Conservation (phyloP, 2,797 vertebrate genomes). For the Lagothrix lagotricha region DNA sequence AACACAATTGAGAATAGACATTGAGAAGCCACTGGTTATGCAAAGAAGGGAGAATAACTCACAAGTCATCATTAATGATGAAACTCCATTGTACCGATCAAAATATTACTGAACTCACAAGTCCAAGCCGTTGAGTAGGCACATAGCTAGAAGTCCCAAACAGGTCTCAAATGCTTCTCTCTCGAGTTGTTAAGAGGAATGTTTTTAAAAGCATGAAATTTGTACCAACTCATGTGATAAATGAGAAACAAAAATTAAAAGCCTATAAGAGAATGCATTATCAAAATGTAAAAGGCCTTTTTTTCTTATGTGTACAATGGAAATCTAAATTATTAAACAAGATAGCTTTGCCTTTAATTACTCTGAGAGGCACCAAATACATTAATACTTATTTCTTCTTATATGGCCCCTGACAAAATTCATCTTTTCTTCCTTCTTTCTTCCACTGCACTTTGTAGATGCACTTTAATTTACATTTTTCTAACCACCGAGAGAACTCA, state of each 20-base stretch:
- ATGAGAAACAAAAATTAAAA: not conserved
- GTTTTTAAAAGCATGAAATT: not conserved
- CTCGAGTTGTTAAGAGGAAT: not conserved
- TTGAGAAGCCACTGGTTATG: not conserved
- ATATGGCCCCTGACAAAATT: not conserved
- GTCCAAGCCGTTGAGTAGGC: not conserved
- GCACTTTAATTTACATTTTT: not conserved
- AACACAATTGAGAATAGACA: constrained; percentile 26
- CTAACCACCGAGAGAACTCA: not conserved
- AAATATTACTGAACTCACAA: not conserved
- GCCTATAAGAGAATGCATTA: not conserved
- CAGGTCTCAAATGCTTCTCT: not conserved
- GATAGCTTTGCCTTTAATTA: not conserved
- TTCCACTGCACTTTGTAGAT: not conserved
- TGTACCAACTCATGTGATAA: not conserved
- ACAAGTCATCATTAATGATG: constrained; percentile 16
- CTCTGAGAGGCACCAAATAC: not conserved
- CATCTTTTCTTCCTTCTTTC: not conserved
- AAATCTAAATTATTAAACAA: not conserved
- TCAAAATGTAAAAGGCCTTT: not conserved
- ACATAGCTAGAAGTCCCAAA: not conserved
- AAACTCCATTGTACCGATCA: not conserved
- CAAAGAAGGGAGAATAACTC: fast-evolving
- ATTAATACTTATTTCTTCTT: not conserved
- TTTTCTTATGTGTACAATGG: not conserved